Percentiles rank a stretch among this genome's conserved stretches.
phyloP scores from a whole-genome alignment of 2,888 invertebrate genomes.

The Hyppa rectilinea region DNA sequence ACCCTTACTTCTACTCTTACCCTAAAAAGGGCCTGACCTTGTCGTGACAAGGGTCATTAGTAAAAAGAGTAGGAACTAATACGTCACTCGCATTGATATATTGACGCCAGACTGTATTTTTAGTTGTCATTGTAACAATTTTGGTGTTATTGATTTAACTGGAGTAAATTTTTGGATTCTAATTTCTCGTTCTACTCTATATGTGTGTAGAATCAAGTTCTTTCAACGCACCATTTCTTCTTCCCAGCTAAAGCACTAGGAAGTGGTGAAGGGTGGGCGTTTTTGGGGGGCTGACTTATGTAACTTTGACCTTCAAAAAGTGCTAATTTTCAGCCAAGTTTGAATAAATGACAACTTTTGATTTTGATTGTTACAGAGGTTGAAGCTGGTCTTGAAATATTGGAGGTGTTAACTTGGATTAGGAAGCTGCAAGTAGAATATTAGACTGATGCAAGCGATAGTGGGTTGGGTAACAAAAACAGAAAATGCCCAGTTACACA shows the following conservation, averaged over 20 bases:
- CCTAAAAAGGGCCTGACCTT: constrained; percentile 47
- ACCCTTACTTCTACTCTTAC: constrained; percentile 24
- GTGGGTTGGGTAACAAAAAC: background rate
- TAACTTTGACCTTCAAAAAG: too few relatives aligned
- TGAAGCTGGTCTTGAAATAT: background rate
- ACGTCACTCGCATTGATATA: constrained; percentile 52
- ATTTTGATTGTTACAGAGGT: too few relatives aligned
- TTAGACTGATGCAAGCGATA: background rate
- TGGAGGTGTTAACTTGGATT: background rate
- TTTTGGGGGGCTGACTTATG: too few relatives aligned
- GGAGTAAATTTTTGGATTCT: background rate
- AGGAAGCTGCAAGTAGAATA: background rate
- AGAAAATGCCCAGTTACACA: constrained; percentile 6
- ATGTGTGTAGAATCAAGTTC: too few relatives aligned
- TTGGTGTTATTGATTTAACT: constrained; percentile 13
- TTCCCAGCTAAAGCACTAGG: too few relatives aligned
- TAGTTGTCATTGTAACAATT: constrained; percentile 1
- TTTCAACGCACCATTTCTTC: too few relatives aligned
- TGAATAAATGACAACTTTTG: too few relatives aligned
- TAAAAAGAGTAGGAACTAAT: constrained; percentile 44
- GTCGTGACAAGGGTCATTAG: constrained; percentile 56
- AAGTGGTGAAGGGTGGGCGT: too few relatives aligned
- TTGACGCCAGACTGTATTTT: constrained; percentile 21
- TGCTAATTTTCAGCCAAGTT: too few relatives aligned
- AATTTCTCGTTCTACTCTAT: too few relatives aligned